Base-by-base conservation (phyloP, 2,113 vertebrate genomes). In the Hipposideros armiger region DNA sequence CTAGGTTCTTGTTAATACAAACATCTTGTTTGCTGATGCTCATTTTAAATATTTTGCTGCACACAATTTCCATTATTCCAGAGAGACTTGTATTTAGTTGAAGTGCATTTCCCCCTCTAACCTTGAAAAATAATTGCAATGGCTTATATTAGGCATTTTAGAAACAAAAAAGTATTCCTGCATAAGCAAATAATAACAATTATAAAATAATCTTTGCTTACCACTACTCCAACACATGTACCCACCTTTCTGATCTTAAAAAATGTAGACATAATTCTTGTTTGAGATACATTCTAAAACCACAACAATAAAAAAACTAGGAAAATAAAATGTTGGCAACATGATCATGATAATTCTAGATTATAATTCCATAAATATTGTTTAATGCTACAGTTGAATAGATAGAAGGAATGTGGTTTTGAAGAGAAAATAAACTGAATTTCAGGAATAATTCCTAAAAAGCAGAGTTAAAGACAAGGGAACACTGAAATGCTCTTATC, bases 41-140 rank as follows among this genome's bases (percentile, higher is more conserved):
- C 96, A 95, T 97, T 98, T 98, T 98, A 97, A 97, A 30, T 50
- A 96, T 97, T 98, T 97, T 97, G 74, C 82, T 97, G 40, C 76
- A 98, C 85, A 98, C 91, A 96, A 97, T 98, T 97, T 98, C 91
- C 95, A 96, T 91, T 98, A 98, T 97, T 98, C 94, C 97, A 97
- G 90, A 95, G 96, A 98, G 95, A 98, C 90, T 97, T 96, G 73
- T 96, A 97, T 98, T 90, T 97, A 94, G 69, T 24, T 89, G 58
- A 89, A 88, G 69, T 95, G 24, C 11, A 76, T 97, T 96, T 90
- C 86, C 97, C 92, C 52, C 93, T 93, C 95, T 50, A 81, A 97
- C 85, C 91, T 96, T 91, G 96, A 89, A 98, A 98, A 95, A 97
- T 45, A 87, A 20, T 58, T 97, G 92, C 93, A 98, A 97, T 91